These are phyloP conservation scores for Cosmia pyralina DNA, from an alignment of 2,888 invertebrate genomes.

Conservation along the genomic window DNA sequence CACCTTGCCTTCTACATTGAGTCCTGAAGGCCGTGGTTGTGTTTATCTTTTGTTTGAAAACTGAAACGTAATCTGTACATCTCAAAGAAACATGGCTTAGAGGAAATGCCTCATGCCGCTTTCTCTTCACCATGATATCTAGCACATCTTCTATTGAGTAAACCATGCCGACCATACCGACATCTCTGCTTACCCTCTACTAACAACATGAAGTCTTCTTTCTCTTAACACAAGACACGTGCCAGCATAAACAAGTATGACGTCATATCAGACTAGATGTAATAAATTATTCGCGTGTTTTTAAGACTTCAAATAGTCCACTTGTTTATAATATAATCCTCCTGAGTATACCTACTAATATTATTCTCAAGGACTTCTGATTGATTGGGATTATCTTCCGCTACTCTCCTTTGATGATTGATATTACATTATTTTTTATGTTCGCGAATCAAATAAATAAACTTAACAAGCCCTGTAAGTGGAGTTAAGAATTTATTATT, in stretches of 20 bases:
- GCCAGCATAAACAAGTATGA: slow-evolving; percentile 61
- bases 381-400: slow-evolving; percentile 43
- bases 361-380: slow-evolving; percentile 21
- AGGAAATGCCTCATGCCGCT: too few species aligned
- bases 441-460: slow-evolving; percentile 35
- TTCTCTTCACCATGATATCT: not conserved
- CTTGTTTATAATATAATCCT: slow-evolving; percentile 1
- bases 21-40: not conserved
- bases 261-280: slow-evolving; percentile 41
- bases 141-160: not conserved
- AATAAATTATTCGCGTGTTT: slow-evolving; percentile 53
- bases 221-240: slow-evolving; percentile 27
- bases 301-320: slow-evolving; percentile 12
- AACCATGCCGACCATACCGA: too few species aligned
- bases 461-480: slow-evolving; percentile 38
- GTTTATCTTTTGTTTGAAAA: not conserved
- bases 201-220: slow-evolving; percentile 5
- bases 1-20: too few species aligned
- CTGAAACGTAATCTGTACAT: not conserved
- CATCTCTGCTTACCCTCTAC: slow-evolving; percentile 1
- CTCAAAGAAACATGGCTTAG: not conserved
- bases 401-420: slow-evolving; percentile 34
- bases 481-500: slow-evolving; percentile 42
- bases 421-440: slow-evolving; percentile 32
- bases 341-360: not conserved